Conservation (phyloP, 1,140 invertebrate species). For the Campoletis sonorensis region DNA sequence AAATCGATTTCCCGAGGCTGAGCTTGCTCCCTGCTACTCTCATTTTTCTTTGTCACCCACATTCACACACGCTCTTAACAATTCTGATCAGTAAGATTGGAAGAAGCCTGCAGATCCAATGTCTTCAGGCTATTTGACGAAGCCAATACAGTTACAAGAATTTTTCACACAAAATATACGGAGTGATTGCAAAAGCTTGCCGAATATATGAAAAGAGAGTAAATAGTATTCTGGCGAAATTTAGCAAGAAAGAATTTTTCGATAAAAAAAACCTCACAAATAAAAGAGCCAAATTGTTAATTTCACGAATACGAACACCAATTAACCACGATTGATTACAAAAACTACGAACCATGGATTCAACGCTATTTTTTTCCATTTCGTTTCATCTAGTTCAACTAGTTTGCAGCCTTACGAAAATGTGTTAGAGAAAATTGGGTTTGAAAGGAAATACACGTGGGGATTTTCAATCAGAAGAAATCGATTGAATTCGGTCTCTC, state of each 20-base stretch:
- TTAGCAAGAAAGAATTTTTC: too few relatives aligned
- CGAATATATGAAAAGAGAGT: too few relatives aligned
- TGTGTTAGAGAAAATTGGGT: neutral
- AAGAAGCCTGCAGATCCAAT: neutral
- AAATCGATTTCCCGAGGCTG: slow-evolving; percentile 6
- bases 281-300: too few relatives aligned
- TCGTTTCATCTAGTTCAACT: neutral
- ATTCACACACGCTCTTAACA: slow-evolving; percentile 27
- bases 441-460: neutral
- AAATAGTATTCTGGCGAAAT: too few relatives aligned
- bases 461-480: neutral
- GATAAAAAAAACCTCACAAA: too few relatives aligned
- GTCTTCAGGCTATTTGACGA: slow-evolving; percentile 1
- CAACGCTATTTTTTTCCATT: neutral
- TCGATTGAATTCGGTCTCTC: neutral
- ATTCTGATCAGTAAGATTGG: slow-evolving; percentile 33
- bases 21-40: neutral
- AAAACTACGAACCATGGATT: neutral
- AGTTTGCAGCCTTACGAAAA: neutral
- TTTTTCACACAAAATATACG: neutral
- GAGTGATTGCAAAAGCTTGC: neutral
- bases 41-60: neutral
- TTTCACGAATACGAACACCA: too few relatives aligned
- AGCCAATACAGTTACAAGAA: neutral
- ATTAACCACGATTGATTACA: too few relatives aligned